Evolutionary conservation across 1,140 invertebrate species (phyloP), one percentile per base, ranked within the genome.

Genomic region (Calephelis virginiensis): DNA sequence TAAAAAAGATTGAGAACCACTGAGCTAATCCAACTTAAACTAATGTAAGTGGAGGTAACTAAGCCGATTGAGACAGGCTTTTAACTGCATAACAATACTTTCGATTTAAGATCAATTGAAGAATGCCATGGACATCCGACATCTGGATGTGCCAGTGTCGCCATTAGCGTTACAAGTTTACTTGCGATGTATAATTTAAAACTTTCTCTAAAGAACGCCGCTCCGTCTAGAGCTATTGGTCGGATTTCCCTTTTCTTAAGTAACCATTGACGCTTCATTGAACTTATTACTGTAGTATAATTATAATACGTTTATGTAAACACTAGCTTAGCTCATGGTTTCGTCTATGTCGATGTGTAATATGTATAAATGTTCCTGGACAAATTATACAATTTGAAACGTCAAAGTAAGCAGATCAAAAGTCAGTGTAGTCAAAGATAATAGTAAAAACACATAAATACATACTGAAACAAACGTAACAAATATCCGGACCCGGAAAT

Each of bases 151-250:
- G 68, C 71, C 56, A 66, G 76, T 77, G 76, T 80, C 75, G 68
- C 73, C 69, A 68, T 82, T 77, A 86, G 63, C 28, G 50, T 80
- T 85, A 81, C 83, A 74, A 83, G 81, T 86, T 86, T 83, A 82
- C 77, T 70, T 79, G 75, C 76, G 75, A 81, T 76, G 81, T 85
- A 83, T 85, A 89, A 86, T 89, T 86, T 87, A 80, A 82, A 86
- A 89, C 86, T 89, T 89, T 89, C 83, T 83, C 86, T 81, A 78
- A 78, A 78, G 74, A 78, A 72, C 56, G 56, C 56, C 37, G 56
- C 56, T 38, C 56, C 50, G 61, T 38, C 56, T 59, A 59, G n/a
- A n/a, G 56, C 68, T 67, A 77, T 75, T 69, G 76, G 69, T 69
- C 66, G 77, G 77, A 81, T 85, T 85, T 86, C 83, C 78, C 80